A percentile compares a stretch with the other conserved stretches of the same genome.
phyloP scores from a whole-genome alignment of 2,888 invertebrate species.

The Cremastobaeus sp. region DNA sequence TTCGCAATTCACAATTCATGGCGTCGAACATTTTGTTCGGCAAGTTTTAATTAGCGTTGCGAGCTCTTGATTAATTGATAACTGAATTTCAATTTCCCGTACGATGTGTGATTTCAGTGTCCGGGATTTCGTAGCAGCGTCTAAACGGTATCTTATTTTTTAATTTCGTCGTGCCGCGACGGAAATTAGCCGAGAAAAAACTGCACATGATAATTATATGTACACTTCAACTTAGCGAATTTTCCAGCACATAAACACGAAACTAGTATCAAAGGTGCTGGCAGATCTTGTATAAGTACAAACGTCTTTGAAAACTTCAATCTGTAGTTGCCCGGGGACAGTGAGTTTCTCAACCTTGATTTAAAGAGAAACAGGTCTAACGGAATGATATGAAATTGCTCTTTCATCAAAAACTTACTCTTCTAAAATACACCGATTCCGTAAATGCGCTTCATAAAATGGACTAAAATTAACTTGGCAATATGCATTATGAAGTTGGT shows the following conservation, averaged over 20 bases:
- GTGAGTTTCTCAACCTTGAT: constrained; percentile 59
- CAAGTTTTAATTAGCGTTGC: too few species aligned
- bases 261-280: constrained; percentile 46
- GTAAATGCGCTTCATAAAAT: constrained; percentile 51
- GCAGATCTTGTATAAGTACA: constrained; percentile 48
- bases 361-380: constrained; percentile 59
- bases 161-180: too few species aligned
- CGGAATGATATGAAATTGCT: constrained; percentile 59
- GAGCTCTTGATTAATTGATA: too few species aligned
- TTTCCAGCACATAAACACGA: constrained; percentile 51
- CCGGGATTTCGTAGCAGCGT: too few species aligned
- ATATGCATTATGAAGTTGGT: constrained; percentile 44
- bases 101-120: too few species aligned
- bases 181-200: too few species aligned
- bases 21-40: too few species aligned
- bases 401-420: constrained; percentile 59
- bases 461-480: constrained; percentile 43
- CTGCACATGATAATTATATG: constrained; percentile 39
- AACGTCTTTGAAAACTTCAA: constrained; percentile 58
- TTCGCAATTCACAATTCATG: too few species aligned
- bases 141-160: too few species aligned
- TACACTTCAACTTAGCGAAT: constrained; percentile 40
- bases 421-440: constrained; percentile 51
- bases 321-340: constrained; percentile 54
- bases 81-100: too few species aligned